phyloP scores from a whole-genome alignment of 2,113 vertebrate species.

The Chinchilla lanigera region DNA sequence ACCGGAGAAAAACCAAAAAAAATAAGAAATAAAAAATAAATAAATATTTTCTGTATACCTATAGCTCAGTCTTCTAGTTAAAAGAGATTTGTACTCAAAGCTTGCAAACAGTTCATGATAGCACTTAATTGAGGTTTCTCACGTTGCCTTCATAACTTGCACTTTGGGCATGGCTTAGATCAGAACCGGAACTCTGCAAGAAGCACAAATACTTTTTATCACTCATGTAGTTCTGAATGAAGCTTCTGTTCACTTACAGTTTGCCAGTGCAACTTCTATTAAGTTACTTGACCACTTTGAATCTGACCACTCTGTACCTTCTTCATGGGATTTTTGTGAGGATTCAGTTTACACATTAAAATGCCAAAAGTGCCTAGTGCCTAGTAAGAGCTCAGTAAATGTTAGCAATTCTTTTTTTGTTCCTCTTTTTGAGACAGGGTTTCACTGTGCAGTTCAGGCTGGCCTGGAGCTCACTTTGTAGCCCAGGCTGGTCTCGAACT shows the following conservation, averaged over 20 bases:
- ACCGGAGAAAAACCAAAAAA: no score
- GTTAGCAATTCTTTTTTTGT: neutral
- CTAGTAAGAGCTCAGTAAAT: neutral
- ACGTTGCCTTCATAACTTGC: neutral
- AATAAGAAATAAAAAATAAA: no score
- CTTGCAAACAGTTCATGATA: neutral
- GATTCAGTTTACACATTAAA: neutral
- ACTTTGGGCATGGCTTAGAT: neutral
- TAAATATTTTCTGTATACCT: neutral
- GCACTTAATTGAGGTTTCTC: neutral
- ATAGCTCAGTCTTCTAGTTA: neutral
- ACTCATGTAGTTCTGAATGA: neutral
- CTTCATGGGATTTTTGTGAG: neutral
- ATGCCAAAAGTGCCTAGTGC: neutral
- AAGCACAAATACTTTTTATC: neutral
- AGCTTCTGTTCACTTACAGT: conserved; percentile 29
- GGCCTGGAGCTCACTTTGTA: no score
- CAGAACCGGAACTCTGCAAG: neutral
- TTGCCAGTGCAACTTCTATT: neutral
- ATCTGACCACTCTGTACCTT: neutral
- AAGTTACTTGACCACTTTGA: neutral
- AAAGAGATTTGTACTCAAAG: neutral
- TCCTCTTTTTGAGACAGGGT: no score
- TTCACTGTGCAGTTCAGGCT: no score
- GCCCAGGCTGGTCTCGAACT: no score